Evolutionary conservation across 37 sponge, comb jelly and placozoan genomes (phyloP), one percentile per base, ranked within the genome.

Genomic region (Theonella swinhoei): DNA sequence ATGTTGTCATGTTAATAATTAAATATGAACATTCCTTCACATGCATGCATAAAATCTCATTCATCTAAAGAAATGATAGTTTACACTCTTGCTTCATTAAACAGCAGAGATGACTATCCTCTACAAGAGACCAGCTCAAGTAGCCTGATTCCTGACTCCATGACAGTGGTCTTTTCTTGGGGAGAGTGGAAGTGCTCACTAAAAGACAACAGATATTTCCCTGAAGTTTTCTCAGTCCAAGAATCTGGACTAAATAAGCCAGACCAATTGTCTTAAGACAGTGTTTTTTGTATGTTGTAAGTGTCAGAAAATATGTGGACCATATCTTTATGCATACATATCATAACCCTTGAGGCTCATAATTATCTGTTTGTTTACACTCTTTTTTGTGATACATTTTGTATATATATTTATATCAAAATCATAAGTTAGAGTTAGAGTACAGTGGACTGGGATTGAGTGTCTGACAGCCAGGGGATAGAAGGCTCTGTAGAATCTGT

Each of bases 381-480:
- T n/a, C n/a, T n/a, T n/a, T n/a, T n/a, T n/a, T n/a, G n/a, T n/a
- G n/a, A n/a, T n/a, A n/a, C n/a, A n/a, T n/a, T n/a, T n/a, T n/a
- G n/a, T n/a, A n/a, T n/a, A n/a, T n/a, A n/a, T n/a, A n/a, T n/a
- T n/a, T n/a, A n/a, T n/a, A n/a, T n/a, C n/a, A n/a, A n/a, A n/a
- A n/a, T n/a, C n/a, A n/a, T n/a, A n/a, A n/a, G n/a, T n/a, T n/a
- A n/a, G n/a, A n/a, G n/a, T n/a, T n/a, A n/a, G n/a, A n/a, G n/a
- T n/a, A n/a, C n/a, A n/a, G n/a, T n/a, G n/a, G n/a, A n/a, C n/a
- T n/a, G n/a, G n/a, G n/a, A n/a, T n/a, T n/a, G n/a, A n/a, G n/a
- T n/a, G n/a, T n/a, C n/a, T n/a, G n/a, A n/a, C 30, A 88, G 35
- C 35, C 60, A 77, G 24, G 97, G 97, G 8, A 96, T 91, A 96